phyloP scores from a whole-genome alignment of 2,797 vertebrate genomes.

The Austrolebias charrua region DNA sequence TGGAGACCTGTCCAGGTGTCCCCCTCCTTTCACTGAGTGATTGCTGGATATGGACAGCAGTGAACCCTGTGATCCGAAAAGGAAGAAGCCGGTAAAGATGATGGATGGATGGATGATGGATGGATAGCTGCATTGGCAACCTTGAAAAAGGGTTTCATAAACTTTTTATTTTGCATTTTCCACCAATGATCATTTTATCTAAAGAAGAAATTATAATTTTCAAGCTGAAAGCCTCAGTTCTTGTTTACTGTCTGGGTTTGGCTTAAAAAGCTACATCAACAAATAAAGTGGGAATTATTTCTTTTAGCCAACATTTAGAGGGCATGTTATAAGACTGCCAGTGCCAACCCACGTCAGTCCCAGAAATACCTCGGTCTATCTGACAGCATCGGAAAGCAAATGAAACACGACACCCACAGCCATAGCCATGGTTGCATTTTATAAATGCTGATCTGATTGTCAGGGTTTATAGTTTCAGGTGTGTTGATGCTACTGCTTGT shows the following conservation, averaged over 20 bases:
- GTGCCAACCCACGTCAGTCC: conserved; percentile 9
- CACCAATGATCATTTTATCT: too few species aligned
- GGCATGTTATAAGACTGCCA: neutral
- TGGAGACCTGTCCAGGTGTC: too few species aligned
- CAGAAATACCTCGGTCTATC: neutral
- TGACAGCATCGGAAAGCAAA: conserved; percentile 3
- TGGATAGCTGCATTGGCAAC: too few species aligned
- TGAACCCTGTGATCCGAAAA: too few species aligned
- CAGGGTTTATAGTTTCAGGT: neutral
- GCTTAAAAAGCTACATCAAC: neutral
- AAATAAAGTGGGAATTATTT: neutral
- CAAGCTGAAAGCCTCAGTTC: too few species aligned
- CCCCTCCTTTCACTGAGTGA: too few species aligned
- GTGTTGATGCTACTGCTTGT: neutral
- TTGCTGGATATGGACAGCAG: too few species aligned
- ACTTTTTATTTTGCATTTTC: too few species aligned
- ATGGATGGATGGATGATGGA: too few species aligned
- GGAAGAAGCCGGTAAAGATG: too few species aligned
- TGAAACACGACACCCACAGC: conserved; percentile 1
- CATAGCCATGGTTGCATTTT: accelerated
- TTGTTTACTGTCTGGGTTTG: neutral
- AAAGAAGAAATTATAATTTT: too few species aligned
- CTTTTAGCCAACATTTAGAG: neutral
- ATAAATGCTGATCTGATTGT: neutral
- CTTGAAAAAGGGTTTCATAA: too few species aligned